Evolutionary conservation across 2,113 vertebrate species (phyloP), one percentile per base, ranked within the genome.

Genomic region (Fregata magnificens): DNA sequence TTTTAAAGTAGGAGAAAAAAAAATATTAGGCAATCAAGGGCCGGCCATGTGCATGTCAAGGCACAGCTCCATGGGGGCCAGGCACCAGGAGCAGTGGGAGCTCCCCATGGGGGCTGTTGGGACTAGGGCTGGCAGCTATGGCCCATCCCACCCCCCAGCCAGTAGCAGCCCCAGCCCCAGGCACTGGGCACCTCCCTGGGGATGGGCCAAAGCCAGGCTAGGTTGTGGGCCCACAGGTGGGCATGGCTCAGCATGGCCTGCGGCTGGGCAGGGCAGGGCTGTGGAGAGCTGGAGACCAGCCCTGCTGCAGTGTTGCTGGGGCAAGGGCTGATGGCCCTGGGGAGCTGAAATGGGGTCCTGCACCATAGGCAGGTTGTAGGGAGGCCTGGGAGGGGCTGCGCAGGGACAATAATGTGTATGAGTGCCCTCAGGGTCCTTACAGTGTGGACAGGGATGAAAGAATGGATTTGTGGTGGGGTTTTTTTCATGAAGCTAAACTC

Each of bases 331-430:
- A 61, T 58, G 40, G n/a, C 34, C n/a, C n/a, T n/a, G n/a, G n/a
- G n/a, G n/a, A n/a, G n/a, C n/a, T 36, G 40, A 44, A 10, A 31
- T 0, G 0, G 19, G 26, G 12, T 67, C 19, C 26, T n/a, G 32
- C 28, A 4, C 28, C 31, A 19, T 4, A 28, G n/a, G 19, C 16
- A 83, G 20, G 36, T 0, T 61, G 40, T 17, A 16, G 7, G 16
- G 10, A 78, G 45, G 19, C 31, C 45, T 26, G 19, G 45, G 28
- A 67, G 9, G 5, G 22, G 40, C 77, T 72, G 40, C 25, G 19
- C 47, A 79, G 47, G 34, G 21, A 52, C 55, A 52, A 25, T 31
- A 62, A 6, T 3, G 10, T 38, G 74, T 65, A 13, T 1, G 0
- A 81, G 50, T 19, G 10, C 11, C 67, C 0, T 0, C 44, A 65